Conservation (phyloP, 2,797 vertebrate species). For the Phalanger gymnotis region DNA sequence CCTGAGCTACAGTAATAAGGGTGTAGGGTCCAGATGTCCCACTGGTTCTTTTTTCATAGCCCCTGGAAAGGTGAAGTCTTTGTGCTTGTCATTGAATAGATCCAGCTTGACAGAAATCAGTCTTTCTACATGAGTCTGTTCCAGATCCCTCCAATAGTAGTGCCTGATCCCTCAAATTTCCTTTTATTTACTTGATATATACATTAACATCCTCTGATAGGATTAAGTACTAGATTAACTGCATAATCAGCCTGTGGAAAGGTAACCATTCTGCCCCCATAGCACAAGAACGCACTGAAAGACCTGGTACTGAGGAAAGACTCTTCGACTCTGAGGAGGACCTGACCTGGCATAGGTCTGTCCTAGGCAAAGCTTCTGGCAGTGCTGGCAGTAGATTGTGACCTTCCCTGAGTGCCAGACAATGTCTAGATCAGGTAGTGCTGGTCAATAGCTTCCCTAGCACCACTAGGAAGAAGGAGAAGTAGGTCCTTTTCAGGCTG, state of each 20-base stretch:
- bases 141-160: neutral
- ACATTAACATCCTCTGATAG: neutral
- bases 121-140: conserved; percentile 5
- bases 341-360: neutral
- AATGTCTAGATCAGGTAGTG: no score
- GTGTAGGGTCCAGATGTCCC: neutral
- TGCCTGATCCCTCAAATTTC: neutral
- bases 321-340: neutral
- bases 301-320: neutral
- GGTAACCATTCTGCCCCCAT: no score
- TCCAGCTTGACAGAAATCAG: neutral
- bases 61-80: conserved; percentile 11
- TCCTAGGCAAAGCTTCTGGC: neutral
- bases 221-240: neutral
- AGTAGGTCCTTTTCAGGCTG: neutral
- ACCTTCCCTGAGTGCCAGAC: neutral
- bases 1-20: neutral
- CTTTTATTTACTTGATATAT: neutral
- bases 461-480: no score
- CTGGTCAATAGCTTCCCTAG: no score
- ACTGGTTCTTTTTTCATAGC: neutral
- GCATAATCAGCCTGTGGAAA: no score
- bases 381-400: neutral
- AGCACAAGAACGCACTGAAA: no score
- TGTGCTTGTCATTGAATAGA: neutral